Conservation (phyloP, 2,797 vertebrate species). For the Microhierax caerulescens region DNA sequence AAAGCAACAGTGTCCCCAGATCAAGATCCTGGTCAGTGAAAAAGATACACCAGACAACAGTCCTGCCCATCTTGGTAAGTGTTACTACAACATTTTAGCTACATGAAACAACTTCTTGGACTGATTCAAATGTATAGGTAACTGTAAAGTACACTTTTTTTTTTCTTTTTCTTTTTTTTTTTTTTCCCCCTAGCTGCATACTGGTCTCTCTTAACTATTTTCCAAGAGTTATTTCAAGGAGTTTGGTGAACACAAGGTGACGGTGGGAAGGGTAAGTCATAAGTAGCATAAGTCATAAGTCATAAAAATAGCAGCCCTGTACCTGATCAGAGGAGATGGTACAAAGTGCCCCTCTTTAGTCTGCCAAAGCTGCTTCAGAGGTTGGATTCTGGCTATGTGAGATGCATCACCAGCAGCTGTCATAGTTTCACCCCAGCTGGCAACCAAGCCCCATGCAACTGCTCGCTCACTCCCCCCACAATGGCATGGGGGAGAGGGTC, state of each 20-base stretch:
- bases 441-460: too few species aligned
- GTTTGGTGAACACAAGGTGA: background rate
- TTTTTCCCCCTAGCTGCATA: background rate
- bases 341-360: background rate
- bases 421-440: too few species aligned
- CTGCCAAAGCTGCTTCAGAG: background rate
- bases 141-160: background rate
- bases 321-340: background rate
- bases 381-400: background rate
- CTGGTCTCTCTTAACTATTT: background rate
- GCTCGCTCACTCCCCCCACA: too few species aligned
- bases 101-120: background rate
- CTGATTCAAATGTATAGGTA: background rate
- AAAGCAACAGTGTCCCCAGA: background rate
- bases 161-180: background rate
- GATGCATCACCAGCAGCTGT: background rate
- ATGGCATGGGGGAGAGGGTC: too few species aligned
- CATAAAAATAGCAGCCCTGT: too few species aligned
- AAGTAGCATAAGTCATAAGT: background rate
- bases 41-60: background rate
- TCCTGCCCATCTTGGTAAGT: background rate
- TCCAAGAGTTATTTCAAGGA: background rate
- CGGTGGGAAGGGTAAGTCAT: background rate
- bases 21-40: background rate
- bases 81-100: background rate